phyloP scores from a whole-genome alignment of 64 coral and sea anemone species.

The Montipora foliosa region DNA sequence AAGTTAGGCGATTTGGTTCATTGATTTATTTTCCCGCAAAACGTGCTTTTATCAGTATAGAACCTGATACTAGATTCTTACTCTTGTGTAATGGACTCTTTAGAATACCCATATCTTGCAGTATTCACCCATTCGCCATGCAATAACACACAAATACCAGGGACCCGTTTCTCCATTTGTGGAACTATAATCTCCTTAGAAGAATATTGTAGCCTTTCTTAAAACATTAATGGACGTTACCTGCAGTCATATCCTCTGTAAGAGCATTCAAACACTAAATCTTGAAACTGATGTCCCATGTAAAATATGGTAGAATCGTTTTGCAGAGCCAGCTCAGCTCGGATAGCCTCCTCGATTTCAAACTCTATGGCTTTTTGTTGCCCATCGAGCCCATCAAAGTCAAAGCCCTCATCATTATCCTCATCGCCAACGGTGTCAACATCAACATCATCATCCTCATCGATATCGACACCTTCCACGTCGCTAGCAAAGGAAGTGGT shows the following conservation, averaged over 20 bases:
- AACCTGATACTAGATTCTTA: too few species aligned
- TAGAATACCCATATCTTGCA: too few species aligned
- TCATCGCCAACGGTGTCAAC: neutral
- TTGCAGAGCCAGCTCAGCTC: neutral
- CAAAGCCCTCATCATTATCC: neutral
- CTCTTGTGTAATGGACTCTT: too few species aligned
- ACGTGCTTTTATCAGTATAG: too few species aligned
- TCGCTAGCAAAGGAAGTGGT: neutral
- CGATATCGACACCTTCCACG: neutral
- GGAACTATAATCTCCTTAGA: too few species aligned
- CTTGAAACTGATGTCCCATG: slow-evolving; percentile 77
- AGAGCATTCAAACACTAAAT: slow-evolving; percentile 58
- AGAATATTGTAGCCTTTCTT: too few species aligned
- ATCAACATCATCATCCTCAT: neutral
- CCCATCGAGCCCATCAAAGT: neutral
- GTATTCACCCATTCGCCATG: too few species aligned
- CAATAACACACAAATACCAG: too few species aligned
- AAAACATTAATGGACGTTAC: neutral
- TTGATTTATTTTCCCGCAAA: too few species aligned
- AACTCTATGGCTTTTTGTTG: neutral
- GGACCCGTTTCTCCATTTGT: too few species aligned
- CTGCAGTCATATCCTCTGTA: slow-evolving; percentile 67
- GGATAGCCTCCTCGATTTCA: slow-evolving; percentile 7
- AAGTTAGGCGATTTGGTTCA: too few species aligned
- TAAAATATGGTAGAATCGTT: neutral